These are phyloP conservation scores for Heliconius ethilla DNA, from an alignment of 2,888 invertebrate genomes.

Conservation along the genomic window DNA sequence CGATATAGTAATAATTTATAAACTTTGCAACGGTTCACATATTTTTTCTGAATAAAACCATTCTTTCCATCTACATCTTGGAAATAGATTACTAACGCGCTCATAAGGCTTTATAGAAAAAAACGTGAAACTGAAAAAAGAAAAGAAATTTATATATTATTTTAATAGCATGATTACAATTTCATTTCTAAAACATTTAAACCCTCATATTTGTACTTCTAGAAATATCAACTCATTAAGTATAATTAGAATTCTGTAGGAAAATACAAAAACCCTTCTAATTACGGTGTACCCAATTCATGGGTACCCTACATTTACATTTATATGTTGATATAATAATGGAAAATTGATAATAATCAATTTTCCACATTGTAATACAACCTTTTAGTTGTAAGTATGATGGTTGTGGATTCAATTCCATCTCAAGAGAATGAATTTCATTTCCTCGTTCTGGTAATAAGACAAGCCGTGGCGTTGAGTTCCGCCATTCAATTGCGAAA, in stretches of 20 bases:
- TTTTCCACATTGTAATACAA: not conserved
- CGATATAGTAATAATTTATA: too few relatives aligned
- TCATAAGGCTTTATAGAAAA: too few relatives aligned
- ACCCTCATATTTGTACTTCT: not conserved
- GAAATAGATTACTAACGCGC: too few relatives aligned
- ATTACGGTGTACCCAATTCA: not conserved
- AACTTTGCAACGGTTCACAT: too few relatives aligned
- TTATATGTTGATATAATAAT: not conserved
- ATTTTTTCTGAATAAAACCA: too few relatives aligned
- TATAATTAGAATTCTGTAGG: constrained; percentile 13
- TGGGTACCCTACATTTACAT: not conserved
- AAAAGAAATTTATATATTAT: not conserved
- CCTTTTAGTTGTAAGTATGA: too few relatives aligned
- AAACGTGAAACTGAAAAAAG: not conserved
- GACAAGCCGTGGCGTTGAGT: not conserved
- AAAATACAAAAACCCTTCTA: constrained; percentile 11
- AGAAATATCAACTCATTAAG: constrained; percentile 3
- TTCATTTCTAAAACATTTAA: not conserved
- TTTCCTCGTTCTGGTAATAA: too few relatives aligned
- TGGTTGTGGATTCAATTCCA: too few relatives aligned
- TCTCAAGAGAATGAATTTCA: too few relatives aligned
- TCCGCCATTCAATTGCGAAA: not conserved
- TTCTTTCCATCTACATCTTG: too few relatives aligned
- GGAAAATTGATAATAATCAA: too few relatives aligned
- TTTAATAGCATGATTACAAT: not conserved